Evolutionary conservation across 2,113 vertebrate genomes (phyloP).

Genomic region (Buteo buteo): DNA sequence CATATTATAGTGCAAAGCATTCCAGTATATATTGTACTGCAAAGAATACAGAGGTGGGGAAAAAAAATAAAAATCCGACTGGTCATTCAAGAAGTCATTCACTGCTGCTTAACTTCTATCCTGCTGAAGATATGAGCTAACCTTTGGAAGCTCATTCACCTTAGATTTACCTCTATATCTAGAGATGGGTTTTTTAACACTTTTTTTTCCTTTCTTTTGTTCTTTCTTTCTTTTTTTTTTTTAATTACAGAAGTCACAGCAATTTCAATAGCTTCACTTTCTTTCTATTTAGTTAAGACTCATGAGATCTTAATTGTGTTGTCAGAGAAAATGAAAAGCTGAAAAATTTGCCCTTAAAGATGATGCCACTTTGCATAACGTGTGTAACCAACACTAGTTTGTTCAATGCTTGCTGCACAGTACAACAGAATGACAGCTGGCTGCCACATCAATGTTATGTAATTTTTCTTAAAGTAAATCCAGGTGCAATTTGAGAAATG

Average conservation of each 20-base stretch:
- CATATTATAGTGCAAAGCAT: not conserved
- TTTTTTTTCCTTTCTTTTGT: fast-evolving
- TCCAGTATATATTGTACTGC: not conserved
- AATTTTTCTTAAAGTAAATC: not conserved
- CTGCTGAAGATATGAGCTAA: not conserved
- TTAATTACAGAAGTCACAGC: not conserved
- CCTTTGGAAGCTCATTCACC: not conserved
- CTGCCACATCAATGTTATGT: not conserved
- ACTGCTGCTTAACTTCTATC: too few relatives aligned
- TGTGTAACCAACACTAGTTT: not conserved
- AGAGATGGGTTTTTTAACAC: not conserved
- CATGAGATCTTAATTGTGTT: not conserved
- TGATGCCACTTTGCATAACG: not conserved
- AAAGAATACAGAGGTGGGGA: not conserved
- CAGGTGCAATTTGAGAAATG: not conserved
- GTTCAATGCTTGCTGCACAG: not conserved
- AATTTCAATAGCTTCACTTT: not conserved
- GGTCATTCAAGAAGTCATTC: too few relatives aligned
- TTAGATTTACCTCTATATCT: not conserved
- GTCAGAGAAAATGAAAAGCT: not conserved
- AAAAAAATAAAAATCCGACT: not conserved
- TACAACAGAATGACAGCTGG: not conserved
- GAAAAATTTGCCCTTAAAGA: not conserved
- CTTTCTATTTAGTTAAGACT: not conserved
- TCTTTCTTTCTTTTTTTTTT: not conserved